Evolutionary conservation across 1,140 invertebrate genomes (phyloP), one percentile per base, ranked within the genome.

Genomic region (Halesus radiatus): DNA sequence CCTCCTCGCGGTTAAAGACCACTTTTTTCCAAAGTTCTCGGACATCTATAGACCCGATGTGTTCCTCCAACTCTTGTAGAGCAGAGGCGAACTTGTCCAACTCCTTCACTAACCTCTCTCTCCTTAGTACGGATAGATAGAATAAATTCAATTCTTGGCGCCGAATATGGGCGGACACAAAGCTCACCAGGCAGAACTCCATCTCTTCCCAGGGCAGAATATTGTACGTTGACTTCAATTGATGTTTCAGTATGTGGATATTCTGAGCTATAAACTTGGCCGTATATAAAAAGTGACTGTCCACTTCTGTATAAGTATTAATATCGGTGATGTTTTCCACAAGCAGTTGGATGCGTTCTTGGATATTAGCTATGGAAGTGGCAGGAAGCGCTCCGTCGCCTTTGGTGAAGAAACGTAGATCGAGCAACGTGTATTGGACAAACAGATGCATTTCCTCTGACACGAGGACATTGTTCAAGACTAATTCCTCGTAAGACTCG

Each of bases 101-200:
- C n/a, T 70, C 8, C 29, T 70, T 16, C 7, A 70, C 26, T 20
- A 70, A 15, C 13, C 16, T 70, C 1, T 18, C 37, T 70, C 4
- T 70, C 16, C 16, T 70, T 8, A 70, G 16, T n/a, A 70, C 37
- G 16, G 29, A n/a, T 26, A 29, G 10, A 45, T 37, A 37, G 66
- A 70, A 70, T 50, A 70, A 16, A 22, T 70, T 70, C 16, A 45
- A n/a, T 23, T 45, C 29, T n/a, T 70, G 66, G 10, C 7, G n/a
- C n/a, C 22, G 16, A 3, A 16, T 45, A 5, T 45, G 29, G 29
- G 66, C 26, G 16, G n/a, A 50, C 16, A 70, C 29, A 37, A 70
- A 70, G 16, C 16, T 18, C 29, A 37, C 37, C 37, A 70, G 32
- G n/a, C 29, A 70, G n/a, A 29, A 29, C 26, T 29, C 26, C 26